Base-by-base conservation (phyloP, 2,113 vertebrate species). In the Sander vitreus region DNA sequence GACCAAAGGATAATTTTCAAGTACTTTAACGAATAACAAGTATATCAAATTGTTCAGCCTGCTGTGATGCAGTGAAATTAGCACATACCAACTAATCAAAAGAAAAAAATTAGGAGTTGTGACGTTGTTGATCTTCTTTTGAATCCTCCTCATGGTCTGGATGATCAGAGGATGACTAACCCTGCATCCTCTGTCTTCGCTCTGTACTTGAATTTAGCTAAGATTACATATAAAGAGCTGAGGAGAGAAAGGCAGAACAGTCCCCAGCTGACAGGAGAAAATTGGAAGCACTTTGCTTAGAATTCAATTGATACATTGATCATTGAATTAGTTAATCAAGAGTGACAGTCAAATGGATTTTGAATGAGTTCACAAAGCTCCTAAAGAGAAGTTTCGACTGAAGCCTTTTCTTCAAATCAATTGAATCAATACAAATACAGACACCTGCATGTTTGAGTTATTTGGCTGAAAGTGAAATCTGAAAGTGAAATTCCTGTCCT, bases 341-440 rank as follows among this genome's bases (percentile, higher is more conserved):
- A 60, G 11, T 62, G 48, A 23, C 23, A 36, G 57, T 54, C 19
- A n/a, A 19, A 45, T 25, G 1, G 19, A 43, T 50, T 64, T 23
- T 50, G 1, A 54, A 74, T 53, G n/a, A 65, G 27, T 39, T 57
- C 53, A 27, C 13, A 8, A 53, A 54, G 45, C 11, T 54, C 9
- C 45, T 45, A 5, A 36, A n/a, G 11, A 66, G 47, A 67, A n/a
- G 5, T 30, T 59, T 51, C 11, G 33, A 73, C 73, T 13, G 64
- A 51, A 64, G 58, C 76, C 16, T 45, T 70, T 57, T 48, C 3
- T 21, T 76, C n/a, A 3, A 70, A 57, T 58, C 25, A 55, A 48
- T 68, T 81, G 0, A 62, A 54, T 54, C 12, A 27, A 27, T 70
- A 54, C 2, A 36, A 43, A 25, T 39, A 39, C 27, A 21, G 18